Conservation (phyloP, 1,140 invertebrate species). For the Campoletis sonorensis region DNA sequence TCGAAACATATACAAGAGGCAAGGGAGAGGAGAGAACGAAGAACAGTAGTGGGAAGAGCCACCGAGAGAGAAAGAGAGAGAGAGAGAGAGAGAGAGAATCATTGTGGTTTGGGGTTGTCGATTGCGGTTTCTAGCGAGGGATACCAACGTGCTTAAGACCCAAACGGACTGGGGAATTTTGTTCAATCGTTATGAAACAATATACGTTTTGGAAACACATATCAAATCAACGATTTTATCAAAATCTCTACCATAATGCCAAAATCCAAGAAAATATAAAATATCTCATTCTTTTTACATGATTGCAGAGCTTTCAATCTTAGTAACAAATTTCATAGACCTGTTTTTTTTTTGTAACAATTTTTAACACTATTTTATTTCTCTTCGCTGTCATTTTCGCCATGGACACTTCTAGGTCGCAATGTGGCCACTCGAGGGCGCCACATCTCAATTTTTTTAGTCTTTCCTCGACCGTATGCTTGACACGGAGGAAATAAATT, state of each 20-base stretch:
- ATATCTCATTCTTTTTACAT: not conserved
- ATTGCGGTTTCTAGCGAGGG: slow-evolving; percentile 46
- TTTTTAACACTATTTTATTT: no score
- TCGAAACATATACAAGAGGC: slow-evolving; percentile 44
- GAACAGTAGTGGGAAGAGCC: slow-evolving; percentile 36
- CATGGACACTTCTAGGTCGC: no score
- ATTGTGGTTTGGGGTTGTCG: slow-evolving; percentile 54
- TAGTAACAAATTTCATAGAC: no score
- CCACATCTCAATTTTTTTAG: no score
- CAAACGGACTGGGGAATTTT: slow-evolving; percentile 5
- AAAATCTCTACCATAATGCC: not conserved
- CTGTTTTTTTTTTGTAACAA: no score
- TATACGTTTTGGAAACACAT: no score
- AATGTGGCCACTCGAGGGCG: no score
- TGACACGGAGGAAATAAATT: no score
- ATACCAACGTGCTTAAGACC: slow-evolving; percentile 27
- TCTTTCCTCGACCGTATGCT: no score
- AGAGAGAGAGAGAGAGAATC: slow-evolving; percentile 47
- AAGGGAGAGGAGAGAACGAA: slow-evolving; percentile 41
- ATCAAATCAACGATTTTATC: no score
- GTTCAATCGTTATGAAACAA: slow-evolving; percentile 22
- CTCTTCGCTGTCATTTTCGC: no score
- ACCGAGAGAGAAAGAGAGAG: not conserved
- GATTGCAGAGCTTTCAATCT: no score
- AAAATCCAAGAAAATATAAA: not conserved